Evolutionary conservation across 1,140 invertebrate genomes (phyloP).

Genomic region (Trichoplusia ni): DNA sequence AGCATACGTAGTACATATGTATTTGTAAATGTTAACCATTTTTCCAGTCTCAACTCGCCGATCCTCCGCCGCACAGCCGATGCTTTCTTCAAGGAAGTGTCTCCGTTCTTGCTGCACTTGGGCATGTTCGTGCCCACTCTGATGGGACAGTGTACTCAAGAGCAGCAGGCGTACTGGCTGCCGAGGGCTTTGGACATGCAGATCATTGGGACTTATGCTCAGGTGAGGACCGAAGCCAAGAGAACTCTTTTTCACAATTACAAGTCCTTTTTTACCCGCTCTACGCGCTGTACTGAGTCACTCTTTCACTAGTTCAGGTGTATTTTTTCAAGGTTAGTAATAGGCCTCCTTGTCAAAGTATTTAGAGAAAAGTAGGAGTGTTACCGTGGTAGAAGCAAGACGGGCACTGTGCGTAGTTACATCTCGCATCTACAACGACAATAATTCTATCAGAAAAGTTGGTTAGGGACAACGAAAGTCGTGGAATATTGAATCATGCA

Average conservation of each 20-base stretch:
- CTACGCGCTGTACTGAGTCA: too few species aligned
- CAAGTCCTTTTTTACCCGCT: background rate
- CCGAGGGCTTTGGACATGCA: constrained; percentile 89
- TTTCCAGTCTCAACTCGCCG: constrained; percentile 37
- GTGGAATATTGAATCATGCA: too few species aligned
- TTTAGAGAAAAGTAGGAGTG: too few species aligned
- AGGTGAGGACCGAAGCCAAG: constrained; percentile 80
- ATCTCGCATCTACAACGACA: too few species aligned
- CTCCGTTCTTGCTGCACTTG: constrained; percentile 86
- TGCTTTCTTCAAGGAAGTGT: constrained; percentile 69
- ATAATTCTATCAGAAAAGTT: too few species aligned
- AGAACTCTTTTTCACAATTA: constrained; percentile 12
- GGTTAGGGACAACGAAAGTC: too few species aligned
- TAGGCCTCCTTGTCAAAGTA: too few species aligned
- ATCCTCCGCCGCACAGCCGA: constrained; percentile 55
- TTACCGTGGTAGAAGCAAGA: too few species aligned
- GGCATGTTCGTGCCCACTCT: constrained; percentile 96
- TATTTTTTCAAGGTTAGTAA: too few species aligned
- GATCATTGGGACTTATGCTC: constrained; percentile 96
- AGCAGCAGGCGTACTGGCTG: constrained; percentile 94
- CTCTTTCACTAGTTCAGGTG: too few species aligned
- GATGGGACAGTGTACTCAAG: constrained; percentile 91
- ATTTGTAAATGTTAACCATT: constrained; percentile 1
- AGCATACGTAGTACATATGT: constrained; percentile 30
- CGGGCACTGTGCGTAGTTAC: too few species aligned